These are phyloP conservation scores for Agrochola litura DNA, from an alignment of 2,888 invertebrate species.

Conservation along the genomic window DNA sequence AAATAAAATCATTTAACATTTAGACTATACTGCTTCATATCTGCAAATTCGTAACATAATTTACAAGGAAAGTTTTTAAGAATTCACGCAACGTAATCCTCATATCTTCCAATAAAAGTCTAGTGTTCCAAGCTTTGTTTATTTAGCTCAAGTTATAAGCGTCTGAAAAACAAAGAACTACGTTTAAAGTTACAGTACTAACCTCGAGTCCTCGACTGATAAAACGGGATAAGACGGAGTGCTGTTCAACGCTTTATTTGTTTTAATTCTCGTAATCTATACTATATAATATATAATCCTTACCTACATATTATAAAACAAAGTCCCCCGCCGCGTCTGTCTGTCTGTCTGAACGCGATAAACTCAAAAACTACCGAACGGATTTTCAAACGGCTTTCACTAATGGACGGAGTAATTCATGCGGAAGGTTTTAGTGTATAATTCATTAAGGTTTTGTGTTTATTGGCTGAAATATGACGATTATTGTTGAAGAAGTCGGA, in stretches of 20 bases:
- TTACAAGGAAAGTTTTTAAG: neutral
- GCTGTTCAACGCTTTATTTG: slow-evolving; percentile 16
- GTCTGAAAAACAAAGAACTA: slow-evolving; percentile 10
- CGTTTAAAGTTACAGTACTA: slow-evolving; percentile 7
- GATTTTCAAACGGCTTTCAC: too few species aligned
- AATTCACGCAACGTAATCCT: neutral
- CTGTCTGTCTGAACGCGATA: too few species aligned
- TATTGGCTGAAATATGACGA: too few species aligned
- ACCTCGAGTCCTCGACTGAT: slow-evolving; percentile 25
- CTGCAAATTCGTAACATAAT: neutral
- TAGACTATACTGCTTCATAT: neutral
- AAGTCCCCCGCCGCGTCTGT: too few species aligned
- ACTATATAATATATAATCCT: too few species aligned
- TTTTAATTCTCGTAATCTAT: slow-evolving; percentile 5
- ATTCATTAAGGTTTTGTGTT: too few species aligned
- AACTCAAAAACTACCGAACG: too few species aligned
- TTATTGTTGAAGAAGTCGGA: too few species aligned
- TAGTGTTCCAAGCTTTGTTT: slow-evolving; percentile 32
- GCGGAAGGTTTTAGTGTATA: too few species aligned
- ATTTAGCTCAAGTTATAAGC: slow-evolving; percentile 15
- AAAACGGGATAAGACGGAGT: slow-evolving; percentile 28
- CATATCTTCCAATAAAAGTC: slow-evolving; percentile 6
- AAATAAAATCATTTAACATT: neutral
- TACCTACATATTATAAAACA: too few species aligned
- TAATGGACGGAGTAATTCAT: too few species aligned